Conservation (phyloP, 92 coral and sea anemone genomes). For the Palythoa caribaeorum region DNA sequence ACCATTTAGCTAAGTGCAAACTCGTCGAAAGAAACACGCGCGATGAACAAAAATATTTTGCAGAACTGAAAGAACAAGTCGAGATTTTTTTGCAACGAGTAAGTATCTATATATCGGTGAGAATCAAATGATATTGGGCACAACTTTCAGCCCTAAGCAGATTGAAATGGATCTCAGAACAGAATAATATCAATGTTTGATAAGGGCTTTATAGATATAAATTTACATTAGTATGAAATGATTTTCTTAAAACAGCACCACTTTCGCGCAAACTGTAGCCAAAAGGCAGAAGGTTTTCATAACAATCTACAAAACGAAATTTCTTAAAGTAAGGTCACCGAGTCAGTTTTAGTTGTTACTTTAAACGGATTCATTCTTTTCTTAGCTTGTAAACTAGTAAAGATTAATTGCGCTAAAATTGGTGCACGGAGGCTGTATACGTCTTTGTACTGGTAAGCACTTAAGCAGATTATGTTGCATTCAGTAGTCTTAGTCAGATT, state of each 20-base stretch:
- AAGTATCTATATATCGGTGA: not conserved
- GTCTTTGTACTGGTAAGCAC: not conserved
- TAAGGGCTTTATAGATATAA: not conserved
- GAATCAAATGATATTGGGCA: not conserved
- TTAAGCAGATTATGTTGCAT: not conserved
- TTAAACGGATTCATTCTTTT: not conserved
- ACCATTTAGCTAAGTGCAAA: not conserved
- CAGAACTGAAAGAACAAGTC: not conserved
- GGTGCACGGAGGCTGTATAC: not conserved
- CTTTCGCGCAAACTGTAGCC: not conserved
- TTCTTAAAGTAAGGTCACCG: not conserved
- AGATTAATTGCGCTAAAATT: not conserved
- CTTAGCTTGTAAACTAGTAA: not conserved
- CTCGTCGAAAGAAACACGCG: not conserved
- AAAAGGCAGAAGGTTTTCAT: not conserved
- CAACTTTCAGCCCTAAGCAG: not conserved
- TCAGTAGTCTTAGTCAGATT: not conserved
- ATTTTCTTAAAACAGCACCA: not conserved
- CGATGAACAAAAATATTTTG: not conserved
- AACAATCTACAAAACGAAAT: not conserved
- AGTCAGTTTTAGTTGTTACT: not conserved
- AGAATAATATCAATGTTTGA: not conserved
- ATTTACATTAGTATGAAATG: not conserved
- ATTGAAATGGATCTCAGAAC: not conserved
- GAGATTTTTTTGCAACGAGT: not conserved